Conservation (phyloP, 2,797 vertebrate genomes). For the Pseudochirops cupreus region DNA sequence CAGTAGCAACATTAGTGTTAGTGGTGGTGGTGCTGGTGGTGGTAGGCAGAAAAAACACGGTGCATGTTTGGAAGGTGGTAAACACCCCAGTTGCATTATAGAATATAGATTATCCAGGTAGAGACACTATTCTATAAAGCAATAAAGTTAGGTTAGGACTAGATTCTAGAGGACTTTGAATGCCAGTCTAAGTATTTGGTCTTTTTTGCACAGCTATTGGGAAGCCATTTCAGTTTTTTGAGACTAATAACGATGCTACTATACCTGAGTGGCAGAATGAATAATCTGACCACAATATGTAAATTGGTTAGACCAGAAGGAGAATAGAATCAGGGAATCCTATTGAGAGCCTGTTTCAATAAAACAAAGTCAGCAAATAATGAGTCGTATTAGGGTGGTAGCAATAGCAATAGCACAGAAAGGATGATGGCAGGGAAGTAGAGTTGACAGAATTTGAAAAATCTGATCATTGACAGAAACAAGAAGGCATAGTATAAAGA, state of each 20-base stretch:
- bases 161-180: neutral
- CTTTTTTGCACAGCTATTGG: neutral
- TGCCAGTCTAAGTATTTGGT: neutral
- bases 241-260: neutral
- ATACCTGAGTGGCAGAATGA: neutral
- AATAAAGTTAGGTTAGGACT: neutral
- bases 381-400: neutral
- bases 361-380: neutral
- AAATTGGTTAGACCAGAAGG: neutral
- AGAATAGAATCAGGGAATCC: neutral
- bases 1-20: neutral
- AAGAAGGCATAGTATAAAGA: neutral
- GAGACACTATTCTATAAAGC: neutral
- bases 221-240: neutral
- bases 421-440: neutral
- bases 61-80: neutral
- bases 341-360: neutral
- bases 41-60: neutral
- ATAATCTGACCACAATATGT: neutral
- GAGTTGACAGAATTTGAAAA: neutral
- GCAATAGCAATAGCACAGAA: neutral
- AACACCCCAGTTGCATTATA: neutral
- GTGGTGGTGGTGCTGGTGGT: neutral
- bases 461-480: neutral
- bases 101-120: neutral